Conservation (phyloP, 2,113 vertebrate genomes). For the Laterallus jamaicensis region DNA sequence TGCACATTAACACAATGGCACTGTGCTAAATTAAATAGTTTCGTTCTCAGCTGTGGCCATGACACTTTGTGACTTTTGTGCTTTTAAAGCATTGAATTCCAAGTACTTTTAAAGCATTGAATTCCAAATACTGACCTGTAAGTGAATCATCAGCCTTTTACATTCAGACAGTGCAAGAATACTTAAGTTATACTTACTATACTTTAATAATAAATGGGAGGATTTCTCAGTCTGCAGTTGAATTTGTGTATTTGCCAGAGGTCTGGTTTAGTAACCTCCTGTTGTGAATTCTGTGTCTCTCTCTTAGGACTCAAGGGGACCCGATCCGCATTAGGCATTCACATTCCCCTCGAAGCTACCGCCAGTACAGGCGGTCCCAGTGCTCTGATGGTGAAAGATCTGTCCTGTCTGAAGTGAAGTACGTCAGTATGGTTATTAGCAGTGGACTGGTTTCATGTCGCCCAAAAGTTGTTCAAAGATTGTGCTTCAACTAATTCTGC, state of each 20-base stretch:
- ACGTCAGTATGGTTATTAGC: slow-evolving; percentile 41
- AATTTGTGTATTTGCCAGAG: background rate
- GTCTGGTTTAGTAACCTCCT: background rate
- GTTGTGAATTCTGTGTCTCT: background rate
- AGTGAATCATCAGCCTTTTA: background rate
- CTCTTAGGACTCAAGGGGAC: slow-evolving; percentile 86
- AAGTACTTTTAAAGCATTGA: background rate
- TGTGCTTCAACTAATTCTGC: background rate
- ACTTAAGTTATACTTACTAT: background rate
- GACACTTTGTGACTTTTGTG: background rate
- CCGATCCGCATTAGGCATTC: slow-evolving; percentile 86
- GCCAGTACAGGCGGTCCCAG: slow-evolving; percentile 85
- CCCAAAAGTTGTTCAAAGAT: background rate
- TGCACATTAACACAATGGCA: background rate
- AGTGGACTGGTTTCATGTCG: background rate
- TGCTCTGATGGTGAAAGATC: slow-evolving; percentile 90
- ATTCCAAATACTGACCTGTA: background rate
- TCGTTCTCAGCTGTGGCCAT: background rate
- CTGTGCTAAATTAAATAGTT: background rate
- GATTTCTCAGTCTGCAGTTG: background rate
- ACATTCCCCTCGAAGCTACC: slow-evolving; percentile 86
- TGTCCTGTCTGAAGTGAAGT: slow-evolving; percentile 90
- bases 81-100: background rate
- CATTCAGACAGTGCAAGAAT: background rate
- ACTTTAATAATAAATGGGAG: background rate